These are phyloP conservation scores for Eptesicus fuscus DNA, from an alignment of 2,113 vertebrate genomes.

Conservation along the genomic window DNA sequence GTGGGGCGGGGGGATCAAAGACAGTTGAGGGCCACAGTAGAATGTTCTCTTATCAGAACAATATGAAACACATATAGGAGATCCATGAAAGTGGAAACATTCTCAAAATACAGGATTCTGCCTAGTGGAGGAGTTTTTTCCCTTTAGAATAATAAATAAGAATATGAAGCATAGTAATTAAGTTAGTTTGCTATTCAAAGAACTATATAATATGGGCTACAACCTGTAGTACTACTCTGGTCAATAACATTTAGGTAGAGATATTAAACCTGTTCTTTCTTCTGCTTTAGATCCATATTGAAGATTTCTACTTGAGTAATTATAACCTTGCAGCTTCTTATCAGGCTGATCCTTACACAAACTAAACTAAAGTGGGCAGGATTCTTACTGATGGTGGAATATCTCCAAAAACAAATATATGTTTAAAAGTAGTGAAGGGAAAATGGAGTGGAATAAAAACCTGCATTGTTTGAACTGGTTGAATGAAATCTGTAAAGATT, in stretches of 20 bases:
- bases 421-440: conserved; percentile 16
- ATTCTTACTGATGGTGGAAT: not conserved
- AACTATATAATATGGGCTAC: not conserved
- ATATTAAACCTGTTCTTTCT: not conserved
- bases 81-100: not conserved
- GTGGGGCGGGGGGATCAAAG: not conserved
- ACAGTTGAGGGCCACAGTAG: not conserved
- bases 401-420: not conserved
- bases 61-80: not conserved
- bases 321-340: conserved; percentile 21
- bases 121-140: not conserved
- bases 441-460: not conserved
- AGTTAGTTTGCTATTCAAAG: not conserved
- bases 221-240: not conserved
- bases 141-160: not conserved
- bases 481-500: conserved; percentile 55
- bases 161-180: not conserved
- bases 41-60: not conserved
- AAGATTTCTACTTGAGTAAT: conserved; percentile 12
- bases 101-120: not conserved
- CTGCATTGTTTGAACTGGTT: not conserved
- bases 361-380: not conserved
- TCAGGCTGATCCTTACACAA: not conserved
- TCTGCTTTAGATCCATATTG: not conserved
- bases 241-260: not conserved